Evolutionary conservation across 2,113 vertebrate genomes (phyloP).

Genomic region (Callocephalon fimbriatum): DNA sequence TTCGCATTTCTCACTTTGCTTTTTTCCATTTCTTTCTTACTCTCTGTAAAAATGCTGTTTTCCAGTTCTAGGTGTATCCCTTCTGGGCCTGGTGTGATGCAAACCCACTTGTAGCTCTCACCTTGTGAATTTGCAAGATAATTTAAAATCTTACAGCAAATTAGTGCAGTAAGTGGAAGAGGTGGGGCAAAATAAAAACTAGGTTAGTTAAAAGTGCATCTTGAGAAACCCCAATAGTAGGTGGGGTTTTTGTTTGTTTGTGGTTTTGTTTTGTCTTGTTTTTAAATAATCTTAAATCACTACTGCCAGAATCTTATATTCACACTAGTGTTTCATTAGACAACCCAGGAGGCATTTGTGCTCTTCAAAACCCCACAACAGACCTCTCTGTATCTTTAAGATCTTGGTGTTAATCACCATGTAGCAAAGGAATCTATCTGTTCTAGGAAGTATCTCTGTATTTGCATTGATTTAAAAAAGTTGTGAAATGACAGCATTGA

Average conservation of each 20-base stretch:
- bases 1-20: not conserved
- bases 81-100: not conserved
- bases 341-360: not conserved
- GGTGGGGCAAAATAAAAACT: not conserved
- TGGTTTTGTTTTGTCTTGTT: not conserved
- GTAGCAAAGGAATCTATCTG: not conserved
- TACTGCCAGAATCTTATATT: not conserved
- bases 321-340: not conserved
- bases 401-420: not conserved
- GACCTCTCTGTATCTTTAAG: not conserved
- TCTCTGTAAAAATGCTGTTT: not conserved
- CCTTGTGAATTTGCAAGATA: not conserved
- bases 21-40: not conserved
- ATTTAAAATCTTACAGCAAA: not conserved
- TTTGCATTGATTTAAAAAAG: not conserved
- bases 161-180: not conserved
- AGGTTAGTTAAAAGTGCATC: not conserved
- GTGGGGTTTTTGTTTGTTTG: not conserved
- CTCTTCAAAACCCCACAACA: not conserved
- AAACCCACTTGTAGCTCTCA: fast-evolving
- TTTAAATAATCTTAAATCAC: not conserved
- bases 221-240: not conserved
- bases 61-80: not conserved
- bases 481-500: not conserved
- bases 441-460: not conserved